phyloP scores from a whole-genome alignment of 2,113 vertebrate species.

The Micronycteris hirsuta region DNA sequence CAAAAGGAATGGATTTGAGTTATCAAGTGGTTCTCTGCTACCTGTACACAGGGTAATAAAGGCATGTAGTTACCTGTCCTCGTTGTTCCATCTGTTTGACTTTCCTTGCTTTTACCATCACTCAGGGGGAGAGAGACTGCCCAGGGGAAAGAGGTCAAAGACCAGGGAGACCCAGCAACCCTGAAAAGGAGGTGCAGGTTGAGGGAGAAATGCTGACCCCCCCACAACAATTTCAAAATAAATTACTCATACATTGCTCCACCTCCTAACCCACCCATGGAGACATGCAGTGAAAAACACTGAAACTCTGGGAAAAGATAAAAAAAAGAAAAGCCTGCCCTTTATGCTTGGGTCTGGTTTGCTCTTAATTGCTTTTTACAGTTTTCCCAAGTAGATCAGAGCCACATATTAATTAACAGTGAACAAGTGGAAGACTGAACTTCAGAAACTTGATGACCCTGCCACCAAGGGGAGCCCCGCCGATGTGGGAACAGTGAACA shows the following conservation, averaged over 20 bases:
- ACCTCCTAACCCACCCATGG: neutral
- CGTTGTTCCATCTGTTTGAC: neutral
- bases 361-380: slow-evolving; percentile 48
- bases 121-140: neutral
- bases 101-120: neutral
- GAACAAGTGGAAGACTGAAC: slow-evolving; percentile 30
- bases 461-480: neutral
- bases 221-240: neutral
- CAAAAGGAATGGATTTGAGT: neutral
- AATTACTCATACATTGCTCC: neutral
- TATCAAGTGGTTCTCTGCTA: neutral
- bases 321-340: neutral
- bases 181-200: neutral
- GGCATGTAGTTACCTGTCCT: neutral
- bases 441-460: slow-evolving; percentile 33
- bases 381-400: slow-evolving; percentile 49
- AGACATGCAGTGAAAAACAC: slow-evolving; percentile 2
- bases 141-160: neutral
- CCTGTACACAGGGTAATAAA: neutral
- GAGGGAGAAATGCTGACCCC: neutral
- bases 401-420: slow-evolving; percentile 39
- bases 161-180: neutral
- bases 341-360: slow-evolving; percentile 28
- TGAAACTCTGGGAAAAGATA: slow-evolving; percentile 23
- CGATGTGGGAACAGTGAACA: neutral